A percentile compares a stretch with the other conserved stretches of the same genome.
phyloP scores from a whole-genome alignment of 1,140 invertebrate species.

The Lerema accius region DNA sequence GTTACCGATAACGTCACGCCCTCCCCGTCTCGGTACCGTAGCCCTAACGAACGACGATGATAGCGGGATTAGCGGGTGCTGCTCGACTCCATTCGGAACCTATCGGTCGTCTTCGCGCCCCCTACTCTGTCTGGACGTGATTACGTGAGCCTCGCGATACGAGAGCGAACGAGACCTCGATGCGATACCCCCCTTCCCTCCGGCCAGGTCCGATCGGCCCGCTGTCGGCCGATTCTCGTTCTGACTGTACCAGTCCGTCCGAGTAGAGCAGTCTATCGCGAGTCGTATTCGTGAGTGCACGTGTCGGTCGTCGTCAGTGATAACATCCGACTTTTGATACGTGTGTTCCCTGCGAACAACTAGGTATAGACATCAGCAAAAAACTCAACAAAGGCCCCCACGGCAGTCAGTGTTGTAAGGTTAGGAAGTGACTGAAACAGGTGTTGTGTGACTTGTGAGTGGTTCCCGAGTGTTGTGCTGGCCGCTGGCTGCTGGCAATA shows the following conservation, averaged over 20 bases:
- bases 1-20: conserved; percentile 35
- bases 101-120: conserved; percentile 55
- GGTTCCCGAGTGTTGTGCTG: conserved; percentile 66
- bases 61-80: conserved; percentile 61
- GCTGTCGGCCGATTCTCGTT: conserved; percentile 39
- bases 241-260: background rate
- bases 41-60: conserved; percentile 46
- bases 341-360: conserved; percentile 54
- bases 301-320: conserved; percentile 44
- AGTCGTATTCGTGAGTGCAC: conserved; percentile 42
- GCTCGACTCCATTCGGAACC: conserved; percentile 47
- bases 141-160: conserved; percentile 55
- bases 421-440: conserved; percentile 40
- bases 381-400: conserved; percentile 45
- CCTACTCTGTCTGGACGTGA: conserved; percentile 52
- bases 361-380: conserved; percentile 41
- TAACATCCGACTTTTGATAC: conserved; percentile 67
- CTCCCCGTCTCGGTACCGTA: conserved; percentile 44
- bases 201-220: conserved; percentile 50
- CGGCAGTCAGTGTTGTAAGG: conserved; percentile 40
- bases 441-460: conserved; percentile 64
- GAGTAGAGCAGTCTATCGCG: conserved; percentile 52
- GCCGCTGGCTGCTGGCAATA: conserved; percentile 61
- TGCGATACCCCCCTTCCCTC: conserved; percentile 49
- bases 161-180: conserved; percentile 65